A percentile compares a stretch with the other conserved stretches of the same genome.
phyloP scores from a whole-genome alignment of 2,797 vertebrate genomes.

The Acrossocheilus fasciatus region DNA sequence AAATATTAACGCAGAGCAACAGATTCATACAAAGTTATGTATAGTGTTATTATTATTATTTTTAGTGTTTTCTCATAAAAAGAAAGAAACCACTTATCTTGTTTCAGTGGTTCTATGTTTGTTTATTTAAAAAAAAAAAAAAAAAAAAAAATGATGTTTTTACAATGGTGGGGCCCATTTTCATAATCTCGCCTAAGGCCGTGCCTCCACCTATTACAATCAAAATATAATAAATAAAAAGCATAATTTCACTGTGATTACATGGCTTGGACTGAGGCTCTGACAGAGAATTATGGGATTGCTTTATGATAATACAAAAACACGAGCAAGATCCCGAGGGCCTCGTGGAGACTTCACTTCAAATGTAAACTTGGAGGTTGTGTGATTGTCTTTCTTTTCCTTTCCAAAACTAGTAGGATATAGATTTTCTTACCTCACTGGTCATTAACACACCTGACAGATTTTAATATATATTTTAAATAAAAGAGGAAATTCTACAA shows the following conservation, averaged over 20 bases:
- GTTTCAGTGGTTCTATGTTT: not conserved
- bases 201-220: not conserved
- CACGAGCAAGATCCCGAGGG: not conserved
- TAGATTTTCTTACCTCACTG: constrained; percentile 17
- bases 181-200: not conserved
- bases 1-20: not conserved
- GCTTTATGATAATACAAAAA: constrained; percentile 64
- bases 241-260: constrained; percentile 68
- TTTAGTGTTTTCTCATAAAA: not conserved
- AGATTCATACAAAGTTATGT: not conserved
- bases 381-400: not conserved
- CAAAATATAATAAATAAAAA: constrained; percentile 46
- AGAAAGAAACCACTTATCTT: not conserved
- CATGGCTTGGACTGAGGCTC: constrained; percentile 68
- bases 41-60: not conserved
- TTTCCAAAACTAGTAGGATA: constrained; percentile 4
- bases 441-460: constrained; percentile 6
- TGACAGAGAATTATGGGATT: constrained; percentile 72
- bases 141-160: not conserved
- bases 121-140: not conserved
- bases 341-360: not conserved
- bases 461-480: constrained; percentile 3
- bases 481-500: not conserved
- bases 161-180: not conserved
- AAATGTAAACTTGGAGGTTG: not conserved